phyloP scores from a whole-genome alignment of 2,113 vertebrate species.

The Charadrius vociferus region DNA sequence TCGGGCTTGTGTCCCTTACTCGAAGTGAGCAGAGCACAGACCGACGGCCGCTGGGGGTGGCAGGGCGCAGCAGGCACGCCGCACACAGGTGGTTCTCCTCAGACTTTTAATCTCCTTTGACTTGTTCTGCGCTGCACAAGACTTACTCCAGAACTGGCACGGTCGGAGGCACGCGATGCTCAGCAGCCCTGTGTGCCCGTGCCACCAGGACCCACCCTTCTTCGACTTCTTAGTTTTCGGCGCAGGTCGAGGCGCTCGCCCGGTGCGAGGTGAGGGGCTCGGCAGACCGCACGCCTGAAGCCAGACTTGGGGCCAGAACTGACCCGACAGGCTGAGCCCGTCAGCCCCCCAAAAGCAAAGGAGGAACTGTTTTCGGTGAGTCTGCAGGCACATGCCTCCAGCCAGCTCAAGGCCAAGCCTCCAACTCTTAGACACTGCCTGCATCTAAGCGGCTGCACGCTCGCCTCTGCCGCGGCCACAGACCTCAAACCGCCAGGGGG shows the following conservation, averaged over 20 bases:
- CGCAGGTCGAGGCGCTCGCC: accelerated
- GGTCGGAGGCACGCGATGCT: not conserved
- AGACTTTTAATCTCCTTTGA: not conserved
- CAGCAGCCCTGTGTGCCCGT: accelerated
- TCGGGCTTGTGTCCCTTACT: no score
- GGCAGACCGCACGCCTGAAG: accelerated
- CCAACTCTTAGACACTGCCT: not conserved
- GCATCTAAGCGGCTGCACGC: accelerated
- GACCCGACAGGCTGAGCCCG: not conserved
- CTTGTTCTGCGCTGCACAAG: not conserved
- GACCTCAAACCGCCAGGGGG: not conserved
- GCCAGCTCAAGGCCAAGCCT: not conserved
- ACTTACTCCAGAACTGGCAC: not conserved
- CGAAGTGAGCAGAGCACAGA: not conserved
- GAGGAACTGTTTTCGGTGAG: not conserved
- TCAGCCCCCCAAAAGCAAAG: not conserved
- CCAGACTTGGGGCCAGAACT: not conserved
- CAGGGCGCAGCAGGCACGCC: not conserved
- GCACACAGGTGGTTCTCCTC: not conserved
- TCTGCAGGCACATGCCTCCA: not conserved
- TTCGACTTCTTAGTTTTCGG: not conserved
- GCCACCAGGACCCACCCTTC: not conserved
- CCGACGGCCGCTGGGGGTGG: not conserved
- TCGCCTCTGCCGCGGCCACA: accelerated
- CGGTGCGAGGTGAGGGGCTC: accelerated